Evolutionary conservation across 53 echinoderm and acorn worm genomes (phyloP), one percentile per base, ranked within the genome.

Genomic region (Hippasteria phrygiana): DNA sequence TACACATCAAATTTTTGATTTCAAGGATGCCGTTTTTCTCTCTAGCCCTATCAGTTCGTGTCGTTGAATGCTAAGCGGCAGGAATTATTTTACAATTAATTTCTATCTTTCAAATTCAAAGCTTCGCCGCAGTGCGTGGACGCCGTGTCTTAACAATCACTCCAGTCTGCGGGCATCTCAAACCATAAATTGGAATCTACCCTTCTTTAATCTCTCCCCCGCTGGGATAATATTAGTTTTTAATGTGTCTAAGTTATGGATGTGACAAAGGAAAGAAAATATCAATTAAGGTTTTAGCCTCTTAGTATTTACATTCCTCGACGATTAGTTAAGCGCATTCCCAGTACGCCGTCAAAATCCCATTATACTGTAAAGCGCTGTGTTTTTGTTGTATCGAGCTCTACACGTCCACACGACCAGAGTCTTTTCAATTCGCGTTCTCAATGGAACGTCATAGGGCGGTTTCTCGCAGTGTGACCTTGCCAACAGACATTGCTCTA

Each of bases 201-300:
- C 27, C 20, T 14, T 18, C 34, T 67, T 35, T 67, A 67, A 67
- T 67, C 69, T 29, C 65, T 33, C n/a, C 36, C 79, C 85, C 71
- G 71, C 85, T 85, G 85, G 20, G 85, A 85, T 46, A 85, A 85
- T 85, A 71, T 70, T 85, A 54, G 69, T 36, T 85, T 85, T 22
- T 85, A 85, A 85, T 85, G 85, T 64, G 54, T 51, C 35, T 50
- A 85, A 71, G 43, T 70, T 71, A 85, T 70, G 32, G 64, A 85
- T 85, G 67, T 55, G 27, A 85, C 70, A 85, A 83, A 85, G 70
- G 85, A 50, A 39, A 26, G 39, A 17, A 41, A 78, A 73, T 22
- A 69, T 33, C n/a, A 48, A 50, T 83, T 24, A 47, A 53, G 43
- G 85, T 51, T 34, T 31, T 1, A 43, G 40, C 82, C 20, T 47